Conservation (phyloP, 1,140 invertebrate species). For the Brachionus paranguensis region DNA sequence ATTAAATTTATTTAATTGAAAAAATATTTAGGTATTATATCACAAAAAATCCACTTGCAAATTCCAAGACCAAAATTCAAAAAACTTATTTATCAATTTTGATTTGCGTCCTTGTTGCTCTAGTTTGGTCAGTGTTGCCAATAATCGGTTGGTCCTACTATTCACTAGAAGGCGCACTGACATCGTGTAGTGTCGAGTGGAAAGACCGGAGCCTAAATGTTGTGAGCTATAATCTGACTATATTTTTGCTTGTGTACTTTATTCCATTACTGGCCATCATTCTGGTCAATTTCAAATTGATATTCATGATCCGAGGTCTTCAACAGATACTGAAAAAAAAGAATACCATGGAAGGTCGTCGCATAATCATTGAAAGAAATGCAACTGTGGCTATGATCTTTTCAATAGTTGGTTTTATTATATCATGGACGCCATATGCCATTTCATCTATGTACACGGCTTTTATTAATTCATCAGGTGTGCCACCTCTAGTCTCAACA, state of each 20-base stretch:
- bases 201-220: conserved; percentile 1
- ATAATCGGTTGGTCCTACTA: conserved; percentile 31
- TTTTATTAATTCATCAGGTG: background rate
- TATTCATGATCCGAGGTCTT: conserved; percentile 9
- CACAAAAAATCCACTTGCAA: background rate
- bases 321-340: background rate
- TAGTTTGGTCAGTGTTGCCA: conserved; percentile 12
- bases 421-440: conserved; percentile 36
- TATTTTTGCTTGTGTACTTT: conserved; percentile 9
- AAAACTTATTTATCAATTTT: background rate
- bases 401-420: background rate
- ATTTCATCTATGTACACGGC: background rate
- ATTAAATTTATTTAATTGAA: background rate
- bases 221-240: conserved; percentile 18
- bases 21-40: background rate
- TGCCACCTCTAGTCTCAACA: background rate
- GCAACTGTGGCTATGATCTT: background rate
- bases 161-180: conserved; percentile 23
- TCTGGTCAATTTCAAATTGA: background rate
- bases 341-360: background rate
- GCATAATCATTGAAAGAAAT: conserved; percentile 10
- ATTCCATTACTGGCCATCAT: background rate
- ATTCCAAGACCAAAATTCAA: background rate
- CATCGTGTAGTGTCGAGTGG: conserved; percentile 38
- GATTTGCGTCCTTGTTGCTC: background rate